Base-by-base conservation (phyloP, 2,797 vertebrate genomes). In the Pantherophis vulpinus region DNA sequence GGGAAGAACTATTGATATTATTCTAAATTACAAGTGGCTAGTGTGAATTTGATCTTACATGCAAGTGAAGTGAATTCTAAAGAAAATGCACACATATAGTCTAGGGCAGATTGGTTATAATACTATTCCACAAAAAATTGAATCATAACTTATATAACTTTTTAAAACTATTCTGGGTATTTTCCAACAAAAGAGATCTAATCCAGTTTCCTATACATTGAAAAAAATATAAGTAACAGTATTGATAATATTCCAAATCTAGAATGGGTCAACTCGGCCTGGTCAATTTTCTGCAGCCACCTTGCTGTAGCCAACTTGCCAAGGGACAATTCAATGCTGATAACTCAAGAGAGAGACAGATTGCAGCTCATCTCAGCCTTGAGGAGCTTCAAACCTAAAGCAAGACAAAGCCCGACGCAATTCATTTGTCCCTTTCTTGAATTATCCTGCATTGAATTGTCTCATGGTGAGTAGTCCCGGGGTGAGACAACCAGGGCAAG, bases 11-110 rank as follows among this genome's bases (percentile, higher is more conserved):
- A 90, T 92, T 96, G 96, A 94, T 93, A 27, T 87, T 93, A 95
- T 94, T 96, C 94, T 94, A 96, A 96, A 96, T 95, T 95, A 86
- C 60, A 92, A 86, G 96, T 92, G 90, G 87, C 58, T 92, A 0
- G 86, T 91, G 95, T 92, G 93, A 96, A 95, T 97, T 86, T 94
- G 58, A 95, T 14, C 94, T 95, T 96, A 51, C 56, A 92, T 96
- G 1, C 94, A 94, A 94, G 42, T 91, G 58, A 91, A 96, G 91
- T 95, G 86, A 95, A 47, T 95, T 59, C 55, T 87, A 91, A 18
- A 74, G 91, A 91, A 96, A 88, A 94, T 89, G 93, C 93, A 61
- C 18, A 7, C 4, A 66, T 95, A 96, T 92, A 95, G 60, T 91
- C 37, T 94, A 93, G 56, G 79, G 37, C 32, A 42, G 74, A 94